These are phyloP conservation scores for Pseudolycoriella hygida DNA, from an alignment of 2,888 invertebrate species.

Conservation along the genomic window DNA sequence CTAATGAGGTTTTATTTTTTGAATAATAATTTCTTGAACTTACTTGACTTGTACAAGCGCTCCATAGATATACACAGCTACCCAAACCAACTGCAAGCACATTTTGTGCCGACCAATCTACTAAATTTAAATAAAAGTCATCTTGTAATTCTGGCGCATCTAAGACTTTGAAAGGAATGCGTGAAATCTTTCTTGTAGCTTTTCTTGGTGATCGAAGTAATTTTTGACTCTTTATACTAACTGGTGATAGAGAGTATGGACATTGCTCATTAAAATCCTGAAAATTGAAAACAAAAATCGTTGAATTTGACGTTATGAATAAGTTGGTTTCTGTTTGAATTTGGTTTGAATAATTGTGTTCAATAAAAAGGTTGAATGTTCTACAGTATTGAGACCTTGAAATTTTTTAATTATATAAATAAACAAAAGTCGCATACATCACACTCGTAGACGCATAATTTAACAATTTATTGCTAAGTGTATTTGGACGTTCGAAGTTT, in stretches of 20 bases:
- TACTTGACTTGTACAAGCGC: slow-evolving; percentile 92
- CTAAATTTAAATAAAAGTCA: slow-evolving; percentile 96
- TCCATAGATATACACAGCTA: slow-evolving; percentile 97
- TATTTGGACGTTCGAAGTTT: too few species aligned
- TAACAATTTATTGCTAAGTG: too few species aligned
- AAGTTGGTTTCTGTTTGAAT: slow-evolving; percentile 12
- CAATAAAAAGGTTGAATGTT: too few species aligned
- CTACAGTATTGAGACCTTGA: too few species aligned
- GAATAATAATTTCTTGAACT: too few species aligned
- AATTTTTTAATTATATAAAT: too few species aligned
- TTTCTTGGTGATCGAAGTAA: slow-evolving; percentile 87
- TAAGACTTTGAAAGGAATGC: slow-evolving; percentile 93
- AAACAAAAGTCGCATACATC: too few species aligned
- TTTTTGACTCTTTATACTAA: slow-evolving; percentile 90
- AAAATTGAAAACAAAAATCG: too few species aligned
- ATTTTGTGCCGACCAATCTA: slow-evolving; percentile 99
- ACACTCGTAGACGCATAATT: too few species aligned
- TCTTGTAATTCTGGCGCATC: slow-evolving; percentile 96
- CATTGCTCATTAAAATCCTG: slow-evolving; percentile 66
- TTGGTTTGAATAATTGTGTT: too few species aligned
- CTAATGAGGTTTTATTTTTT: too few species aligned
- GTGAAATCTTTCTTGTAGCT: slow-evolving; percentile 94
- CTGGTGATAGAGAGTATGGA: slow-evolving; percentile 87
- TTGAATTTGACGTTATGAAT: too few species aligned
- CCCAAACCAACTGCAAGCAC: slow-evolving; percentile 95